Conservation (phyloP, 1,140 invertebrate genomes). For the Coenobita brevimanus region DNA sequence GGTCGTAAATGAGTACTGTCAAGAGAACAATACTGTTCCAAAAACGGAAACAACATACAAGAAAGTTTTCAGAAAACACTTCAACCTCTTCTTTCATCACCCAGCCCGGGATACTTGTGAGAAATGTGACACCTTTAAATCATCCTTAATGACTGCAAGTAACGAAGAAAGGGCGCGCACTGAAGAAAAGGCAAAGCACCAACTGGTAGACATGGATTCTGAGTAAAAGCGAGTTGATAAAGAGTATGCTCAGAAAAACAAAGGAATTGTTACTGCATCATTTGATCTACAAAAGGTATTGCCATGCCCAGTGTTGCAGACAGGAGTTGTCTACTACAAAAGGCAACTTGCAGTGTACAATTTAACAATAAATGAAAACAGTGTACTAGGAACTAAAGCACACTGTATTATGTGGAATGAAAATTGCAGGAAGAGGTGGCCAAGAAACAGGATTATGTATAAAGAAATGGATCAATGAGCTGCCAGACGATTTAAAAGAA, state of each 20-base stretch:
- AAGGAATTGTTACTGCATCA: constrained; percentile 28
- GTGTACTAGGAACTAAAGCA: constrained; percentile 32
- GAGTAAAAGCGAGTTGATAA: constrained; percentile 12
- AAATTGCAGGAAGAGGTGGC: constrained; percentile 35
- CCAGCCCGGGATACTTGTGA: constrained; percentile 24
- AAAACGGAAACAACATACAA: constrained; percentile 14
- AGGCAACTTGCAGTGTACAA: constrained; percentile 46
- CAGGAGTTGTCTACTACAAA: constrained; percentile 39
- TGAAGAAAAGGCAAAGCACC: constrained; percentile 3
- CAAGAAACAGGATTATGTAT: constrained; percentile 30
- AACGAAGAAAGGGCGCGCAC: background rate
- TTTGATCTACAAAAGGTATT: constrained; percentile 20
- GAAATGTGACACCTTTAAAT: constrained; percentile 26
- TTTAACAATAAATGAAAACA: constrained; percentile 32
- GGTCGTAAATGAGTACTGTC: constrained; percentile 21
- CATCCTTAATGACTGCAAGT: constrained; percentile 30
- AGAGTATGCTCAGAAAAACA: constrained; percentile 10
- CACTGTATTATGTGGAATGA: constrained; percentile 20
- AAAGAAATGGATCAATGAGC: constrained; percentile 26
- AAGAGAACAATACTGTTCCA: constrained; percentile 7
- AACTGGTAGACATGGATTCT: constrained; percentile 15
- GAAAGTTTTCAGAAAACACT: constrained; percentile 16
- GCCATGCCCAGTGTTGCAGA: constrained; percentile 12
- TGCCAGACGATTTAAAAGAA: constrained; percentile 13
- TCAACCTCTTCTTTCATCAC: constrained; percentile 24